These are phyloP conservation scores for Argya squamiceps DNA, from an alignment of 2,797 vertebrate genomes.

Conservation along the genomic window DNA sequence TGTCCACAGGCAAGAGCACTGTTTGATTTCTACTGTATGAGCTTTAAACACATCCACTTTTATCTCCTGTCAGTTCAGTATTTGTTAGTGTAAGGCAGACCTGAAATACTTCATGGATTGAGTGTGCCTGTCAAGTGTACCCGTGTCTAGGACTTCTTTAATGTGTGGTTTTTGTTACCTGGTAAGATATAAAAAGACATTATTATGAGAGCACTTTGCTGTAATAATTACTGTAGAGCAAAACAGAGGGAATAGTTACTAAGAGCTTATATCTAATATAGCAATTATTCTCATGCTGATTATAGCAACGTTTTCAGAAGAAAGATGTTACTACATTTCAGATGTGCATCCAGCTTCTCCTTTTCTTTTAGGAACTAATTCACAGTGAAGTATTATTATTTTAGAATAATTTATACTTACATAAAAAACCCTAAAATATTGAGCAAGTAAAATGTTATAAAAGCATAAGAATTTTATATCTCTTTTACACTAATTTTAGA, in stretches of 20 bases:
- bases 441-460: not conserved
- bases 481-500: rapidly evolving
- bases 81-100: not conserved
- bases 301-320: not conserved
- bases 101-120: not conserved
- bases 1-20: not conserved
- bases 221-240: not conserved
- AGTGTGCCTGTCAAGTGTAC: not conserved
- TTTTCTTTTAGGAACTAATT: not conserved
- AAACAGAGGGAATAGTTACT: not conserved
- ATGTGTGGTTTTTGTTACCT: not conserved
- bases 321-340: not conserved
- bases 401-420: not conserved
- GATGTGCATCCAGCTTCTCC: not conserved
- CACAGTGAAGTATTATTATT: not conserved
- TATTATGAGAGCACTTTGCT: not conserved
- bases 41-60: not conserved
- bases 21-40: not conserved
- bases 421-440: not conserved
- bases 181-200: not conserved
- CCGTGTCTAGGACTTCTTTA: not conserved
- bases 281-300: not conserved
- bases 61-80: not conserved
- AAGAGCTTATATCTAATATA: not conserved
- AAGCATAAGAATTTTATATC: not conserved